Percentiles rank a stretch among this genome's conserved stretches.
Conservation (phyloP, 1,140 invertebrate species). For the Druon quercuslanigerum region DNA sequence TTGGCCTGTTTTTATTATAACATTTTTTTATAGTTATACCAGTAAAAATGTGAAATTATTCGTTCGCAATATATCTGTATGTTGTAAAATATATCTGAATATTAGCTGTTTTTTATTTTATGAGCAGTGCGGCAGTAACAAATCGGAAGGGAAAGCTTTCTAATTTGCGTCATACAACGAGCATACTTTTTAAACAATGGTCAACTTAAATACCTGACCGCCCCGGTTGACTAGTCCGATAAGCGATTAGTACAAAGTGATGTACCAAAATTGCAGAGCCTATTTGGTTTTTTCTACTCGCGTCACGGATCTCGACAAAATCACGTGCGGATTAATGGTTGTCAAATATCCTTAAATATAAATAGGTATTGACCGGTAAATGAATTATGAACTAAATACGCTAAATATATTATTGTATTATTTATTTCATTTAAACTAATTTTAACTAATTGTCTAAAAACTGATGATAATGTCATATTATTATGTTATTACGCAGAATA, state of each 20-base stretch:
- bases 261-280: slow-evolving; percentile 34
- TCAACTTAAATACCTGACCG: slow-evolving; percentile 33
- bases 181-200: slow-evolving; percentile 51
- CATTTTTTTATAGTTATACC: no score
- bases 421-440: slow-evolving; percentile 10
- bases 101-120: not conserved
- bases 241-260: slow-evolving; percentile 53
- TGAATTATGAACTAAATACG: slow-evolving; percentile 23
- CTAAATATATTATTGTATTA: slow-evolving; percentile 11
- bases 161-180: slow-evolving; percentile 21
- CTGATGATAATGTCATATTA: not conserved
- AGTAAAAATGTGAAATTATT: no score
- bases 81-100: not conserved
- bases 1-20: no score
- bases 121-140: not conserved
- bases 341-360: slow-evolving; percentile 16
- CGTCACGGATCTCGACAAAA: slow-evolving; percentile 13
- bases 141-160: slow-evolving; percentile 6
- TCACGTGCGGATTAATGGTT: slow-evolving; percentile 12
- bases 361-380: slow-evolving; percentile 24
- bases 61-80: not conserved
- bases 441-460: slow-evolving; percentile 7
- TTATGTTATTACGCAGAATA: slow-evolving; percentile 12
- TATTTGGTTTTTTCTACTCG: slow-evolving; percentile 11
- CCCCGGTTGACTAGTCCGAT: slow-evolving; percentile 55